Conservation (phyloP, 2,888 invertebrate species). For the Furcula furcula region DNA sequence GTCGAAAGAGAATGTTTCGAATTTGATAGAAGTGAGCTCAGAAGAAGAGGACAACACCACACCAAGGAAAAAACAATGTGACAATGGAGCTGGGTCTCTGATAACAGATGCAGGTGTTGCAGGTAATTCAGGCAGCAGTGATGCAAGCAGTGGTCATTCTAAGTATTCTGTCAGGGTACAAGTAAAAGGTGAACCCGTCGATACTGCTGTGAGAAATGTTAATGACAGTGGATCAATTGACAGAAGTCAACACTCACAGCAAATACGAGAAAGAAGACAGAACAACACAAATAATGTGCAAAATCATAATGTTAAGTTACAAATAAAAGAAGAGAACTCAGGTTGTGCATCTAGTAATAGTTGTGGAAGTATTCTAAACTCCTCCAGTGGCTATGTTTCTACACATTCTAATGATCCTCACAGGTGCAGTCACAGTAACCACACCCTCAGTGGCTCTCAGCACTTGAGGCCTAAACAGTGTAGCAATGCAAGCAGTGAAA, state of each 20-base stretch:
- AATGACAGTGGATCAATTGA: conserved; percentile 19
- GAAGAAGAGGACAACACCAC: conserved; percentile 69
- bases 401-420: conserved; percentile 34
- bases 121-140: conserved; percentile 12
- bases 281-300: conserved; percentile 16
- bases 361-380: conserved; percentile 27
- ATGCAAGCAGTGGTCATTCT: conserved; percentile 19
- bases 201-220: conserved; percentile 32
- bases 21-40: conserved; percentile 74
- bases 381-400: conserved; percentile 16
- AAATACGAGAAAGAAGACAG: conserved; percentile 17
- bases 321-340: conserved; percentile 43
- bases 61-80: conserved; percentile 55
- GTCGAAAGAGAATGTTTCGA: conserved; percentile 65
- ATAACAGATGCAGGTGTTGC: conserved; percentile 21
- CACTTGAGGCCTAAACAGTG: conserved; percentile 29
- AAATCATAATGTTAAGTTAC: conserved; percentile 12
- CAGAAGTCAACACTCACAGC: conserved; percentile 12
- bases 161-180: conserved; percentile 31
- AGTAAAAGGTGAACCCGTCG: conserved; percentile 57
- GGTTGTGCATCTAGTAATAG: conserved; percentile 23
- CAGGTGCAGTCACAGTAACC: conserved; percentile 35
- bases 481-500: conserved; percentile 28
- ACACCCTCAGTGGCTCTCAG: conserved; percentile 39
- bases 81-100: conserved; percentile 32